Conservation (phyloP, 2,888 invertebrate genomes). For the Tigriopus californicus region DNA sequence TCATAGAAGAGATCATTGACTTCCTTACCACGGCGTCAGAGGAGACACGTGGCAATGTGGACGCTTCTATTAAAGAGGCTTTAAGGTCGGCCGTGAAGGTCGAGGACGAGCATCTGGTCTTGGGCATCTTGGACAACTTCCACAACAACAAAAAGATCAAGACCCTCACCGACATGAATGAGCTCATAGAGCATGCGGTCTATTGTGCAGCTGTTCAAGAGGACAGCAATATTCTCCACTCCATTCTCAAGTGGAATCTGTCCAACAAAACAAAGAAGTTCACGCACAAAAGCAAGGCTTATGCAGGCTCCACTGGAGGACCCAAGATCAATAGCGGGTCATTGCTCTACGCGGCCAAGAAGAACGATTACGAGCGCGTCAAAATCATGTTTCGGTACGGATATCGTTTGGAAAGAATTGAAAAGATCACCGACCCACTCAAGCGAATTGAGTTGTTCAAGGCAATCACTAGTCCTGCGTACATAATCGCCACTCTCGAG, state of each 20-base stretch:
- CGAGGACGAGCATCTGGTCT: background rate
- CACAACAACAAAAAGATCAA: constrained; percentile 13
- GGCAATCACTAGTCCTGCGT: constrained; percentile 8
- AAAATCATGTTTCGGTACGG: constrained; percentile 10
- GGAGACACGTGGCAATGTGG: constrained; percentile 1
- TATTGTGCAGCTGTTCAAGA: constrained; percentile 5
- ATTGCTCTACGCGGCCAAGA: constrained; percentile 9
- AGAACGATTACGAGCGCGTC: constrained; percentile 9
- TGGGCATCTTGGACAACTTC: constrained; percentile 2
- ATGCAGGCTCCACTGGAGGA: constrained; percentile 1
- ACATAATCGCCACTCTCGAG: constrained; percentile 9
- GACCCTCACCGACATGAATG: constrained; percentile 3
- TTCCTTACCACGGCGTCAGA: background rate
- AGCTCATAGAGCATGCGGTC: constrained; percentile 7
- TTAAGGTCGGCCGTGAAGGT: background rate
- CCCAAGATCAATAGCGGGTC: constrained; percentile 1
- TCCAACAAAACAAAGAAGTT: constrained; percentile 11
- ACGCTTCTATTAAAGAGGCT: constrained; percentile 9
- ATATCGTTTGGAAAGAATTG: constrained; percentile 5
- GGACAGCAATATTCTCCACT: background rate
- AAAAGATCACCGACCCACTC: constrained; percentile 8
- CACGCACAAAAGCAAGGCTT: constrained; percentile 11
- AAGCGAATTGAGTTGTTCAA: constrained; percentile 12
- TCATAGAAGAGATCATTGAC: constrained; percentile 6
- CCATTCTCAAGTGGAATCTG: constrained; percentile 9